Base-by-base conservation (phyloP, 37 sponge, comb jelly and placozoan genomes). In the Ephydatia muelleri region DNA sequence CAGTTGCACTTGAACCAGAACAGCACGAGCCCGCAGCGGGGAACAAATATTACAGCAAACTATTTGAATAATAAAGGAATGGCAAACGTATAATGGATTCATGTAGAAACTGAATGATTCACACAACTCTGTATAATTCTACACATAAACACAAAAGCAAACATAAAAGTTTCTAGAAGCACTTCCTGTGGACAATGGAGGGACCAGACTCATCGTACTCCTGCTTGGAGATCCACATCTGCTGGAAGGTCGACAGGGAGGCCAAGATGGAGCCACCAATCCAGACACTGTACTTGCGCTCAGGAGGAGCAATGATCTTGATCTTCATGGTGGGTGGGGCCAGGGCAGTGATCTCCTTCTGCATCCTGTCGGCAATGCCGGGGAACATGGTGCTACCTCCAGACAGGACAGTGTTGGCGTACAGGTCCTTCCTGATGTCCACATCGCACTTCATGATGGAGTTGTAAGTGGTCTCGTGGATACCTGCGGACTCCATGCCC, bases 381-480 rank as follows among this genome's bases (percentile, higher is more conserved):
- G 99, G 99, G 92, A 87, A 99, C 99, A 99, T 99, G 75, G 99
- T 99, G 94, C 91, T 94, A n/a, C 99, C 99, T 75, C 99, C 99
- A 75, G 97, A 99, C 70, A 99, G 92, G 30, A 99, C 97, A 35
- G 92, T 94, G 91, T 99, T 99, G 82, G 95, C 99, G 85, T 97
- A 99, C 74, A 99, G 95, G 78, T 97, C 97, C 92, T 97, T 99
- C 76, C 99, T 83, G 94, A 99, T 99, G 90, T 96, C 97, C 6
- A 97, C 99, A 65, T 99, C 99, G 78, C 99, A 99, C 92, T 99
- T 99, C 99, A 97, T 99, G 97, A 99, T 97, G 80, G 99, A 99
- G 94, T 96, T 97, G 94, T 99, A 99, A 73, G 68, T 69, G 74
- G 97, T 95, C 88, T 99, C 99, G 91, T 98, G 99, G 91, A 98